Conservation (phyloP, 2,797 vertebrate genomes). For the Luscinia megarhynchos region DNA sequence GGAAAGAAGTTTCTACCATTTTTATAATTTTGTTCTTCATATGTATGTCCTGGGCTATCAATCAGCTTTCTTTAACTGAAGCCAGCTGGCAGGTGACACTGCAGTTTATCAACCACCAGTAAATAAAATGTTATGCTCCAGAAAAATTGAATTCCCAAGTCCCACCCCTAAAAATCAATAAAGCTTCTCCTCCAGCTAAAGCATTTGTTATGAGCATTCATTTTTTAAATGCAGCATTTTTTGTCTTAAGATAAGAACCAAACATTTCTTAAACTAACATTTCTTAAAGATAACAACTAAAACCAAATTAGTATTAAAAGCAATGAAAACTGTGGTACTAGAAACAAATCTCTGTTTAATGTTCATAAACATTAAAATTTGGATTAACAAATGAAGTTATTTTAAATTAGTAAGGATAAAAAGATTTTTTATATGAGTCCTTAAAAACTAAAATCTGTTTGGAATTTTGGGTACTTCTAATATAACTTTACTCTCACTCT, state of each 20-base stretch:
- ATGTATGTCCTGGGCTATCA: background rate
- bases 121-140: slow-evolving; percentile 47
- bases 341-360: background rate
- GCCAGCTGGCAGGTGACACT: slow-evolving; percentile 17
- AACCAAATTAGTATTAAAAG: background rate
- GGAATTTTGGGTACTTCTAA: background rate
- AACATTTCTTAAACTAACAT: background rate
- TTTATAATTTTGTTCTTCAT: background rate
- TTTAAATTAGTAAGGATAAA: background rate
- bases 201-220: background rate
- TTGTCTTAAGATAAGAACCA: background rate
- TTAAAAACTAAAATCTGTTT: background rate
- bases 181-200: slow-evolving; percentile 9
- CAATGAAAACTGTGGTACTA: background rate
- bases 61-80: background rate
- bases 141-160: slow-evolving; percentile 34
- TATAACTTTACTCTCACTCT: background rate
- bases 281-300: background rate
- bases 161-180: slow-evolving; percentile 21
- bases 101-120: slow-evolving; percentile 21
- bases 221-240: slow-evolving; percentile 15
- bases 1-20: background rate
- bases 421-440: background rate
- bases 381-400: background rate
- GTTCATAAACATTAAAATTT: background rate